phyloP scores from a whole-genome alignment of 2,888 invertebrate species.

The Teleogryllus oceanicus region DNA sequence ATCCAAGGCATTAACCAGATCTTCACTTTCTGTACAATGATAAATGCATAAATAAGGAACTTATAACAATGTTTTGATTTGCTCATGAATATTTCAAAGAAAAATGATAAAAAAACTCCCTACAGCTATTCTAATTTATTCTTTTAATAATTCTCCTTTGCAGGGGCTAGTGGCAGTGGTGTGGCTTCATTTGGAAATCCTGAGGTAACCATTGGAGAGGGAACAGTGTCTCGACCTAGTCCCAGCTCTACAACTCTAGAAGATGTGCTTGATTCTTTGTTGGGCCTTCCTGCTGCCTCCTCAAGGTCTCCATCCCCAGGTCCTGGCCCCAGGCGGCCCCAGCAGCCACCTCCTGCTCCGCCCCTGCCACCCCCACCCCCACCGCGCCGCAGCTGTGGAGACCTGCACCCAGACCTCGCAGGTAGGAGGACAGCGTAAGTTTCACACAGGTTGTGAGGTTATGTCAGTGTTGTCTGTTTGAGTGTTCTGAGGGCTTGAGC shows the following conservation, averaged over 20 bases:
- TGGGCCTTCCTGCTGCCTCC: slow-evolving; percentile 71
- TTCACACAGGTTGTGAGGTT: slow-evolving; percentile 46
- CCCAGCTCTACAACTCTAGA: slow-evolving; percentile 84
- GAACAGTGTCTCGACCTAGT: slow-evolving; percentile 52
- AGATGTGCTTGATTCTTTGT: slow-evolving; percentile 88
- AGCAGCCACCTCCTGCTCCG: slow-evolving; percentile 41
- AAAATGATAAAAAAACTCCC: too few relatives aligned
- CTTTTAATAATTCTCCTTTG: background rate
- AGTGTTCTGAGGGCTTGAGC: background rate
- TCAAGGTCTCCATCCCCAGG: slow-evolving; percentile 73
- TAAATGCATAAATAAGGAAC: too few relatives aligned
- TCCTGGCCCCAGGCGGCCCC: slow-evolving; percentile 41
- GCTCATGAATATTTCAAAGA: too few relatives aligned
- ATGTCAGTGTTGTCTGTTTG: background rate
- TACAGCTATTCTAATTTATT: too few relatives aligned
- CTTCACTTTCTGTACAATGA: too few relatives aligned
- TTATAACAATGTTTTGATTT: too few relatives aligned
- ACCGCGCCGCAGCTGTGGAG: slow-evolving; percentile 48
- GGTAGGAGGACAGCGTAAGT: slow-evolving; percentile 77
- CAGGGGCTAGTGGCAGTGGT: background rate
- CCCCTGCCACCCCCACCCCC: slow-evolving; percentile 44
- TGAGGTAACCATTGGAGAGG: background rate
- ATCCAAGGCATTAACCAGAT: too few relatives aligned
- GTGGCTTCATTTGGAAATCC: background rate
- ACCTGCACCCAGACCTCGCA: slow-evolving; percentile 54